Conservation (phyloP, 2,888 invertebrate species). For the Scaptomyza caliginosa region DNA sequence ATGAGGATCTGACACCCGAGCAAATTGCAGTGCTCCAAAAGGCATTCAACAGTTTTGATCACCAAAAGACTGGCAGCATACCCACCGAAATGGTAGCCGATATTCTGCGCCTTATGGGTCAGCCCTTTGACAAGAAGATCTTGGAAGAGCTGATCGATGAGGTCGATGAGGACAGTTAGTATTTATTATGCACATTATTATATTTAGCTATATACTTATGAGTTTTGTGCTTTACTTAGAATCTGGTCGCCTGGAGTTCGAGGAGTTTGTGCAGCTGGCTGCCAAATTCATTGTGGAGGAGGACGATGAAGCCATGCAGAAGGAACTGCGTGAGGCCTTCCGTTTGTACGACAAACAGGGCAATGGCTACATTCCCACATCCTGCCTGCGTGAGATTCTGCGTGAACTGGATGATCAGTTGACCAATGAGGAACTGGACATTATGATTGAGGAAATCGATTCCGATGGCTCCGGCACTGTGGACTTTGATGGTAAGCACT, state of each 20-base stretch:
- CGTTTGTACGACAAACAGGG: slow-evolving; percentile 99
- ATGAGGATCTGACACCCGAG: slow-evolving; percentile 95
- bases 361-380: slow-evolving; percentile 97
- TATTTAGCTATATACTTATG: not conserved
- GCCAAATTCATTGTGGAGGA: slow-evolving; percentile 99
- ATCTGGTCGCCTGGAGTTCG: slow-evolving; percentile 97
- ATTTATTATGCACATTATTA: not conserved
- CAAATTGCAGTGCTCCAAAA: slow-evolving; percentile 96
- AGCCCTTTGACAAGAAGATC: slow-evolving; percentile 97
- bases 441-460: slow-evolving; percentile 99
- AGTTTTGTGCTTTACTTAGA: slow-evolving; percentile 86
- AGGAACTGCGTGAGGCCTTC: slow-evolving; percentile 99
- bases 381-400: slow-evolving; percentile 96
- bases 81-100: slow-evolving; percentile 97
- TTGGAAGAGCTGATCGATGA: slow-evolving; percentile 98
- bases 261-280: slow-evolving; percentile 97
- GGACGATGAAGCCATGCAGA: slow-evolving; percentile 98
- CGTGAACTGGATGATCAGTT: slow-evolving; percentile 97
- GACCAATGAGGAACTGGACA: slow-evolving; percentile 96
- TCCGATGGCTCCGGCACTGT: slow-evolving; percentile 99
- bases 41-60: slow-evolving; percentile 98
- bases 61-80: slow-evolving; percentile 96
- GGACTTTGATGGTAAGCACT: slow-evolving; percentile 95
- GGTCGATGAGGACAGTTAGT: slow-evolving; percentile 97
- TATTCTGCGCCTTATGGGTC: slow-evolving; percentile 97